Evolutionary conservation across 1,140 invertebrate species (phyloP).

Genomic region (Brachionus angularis): DNA sequence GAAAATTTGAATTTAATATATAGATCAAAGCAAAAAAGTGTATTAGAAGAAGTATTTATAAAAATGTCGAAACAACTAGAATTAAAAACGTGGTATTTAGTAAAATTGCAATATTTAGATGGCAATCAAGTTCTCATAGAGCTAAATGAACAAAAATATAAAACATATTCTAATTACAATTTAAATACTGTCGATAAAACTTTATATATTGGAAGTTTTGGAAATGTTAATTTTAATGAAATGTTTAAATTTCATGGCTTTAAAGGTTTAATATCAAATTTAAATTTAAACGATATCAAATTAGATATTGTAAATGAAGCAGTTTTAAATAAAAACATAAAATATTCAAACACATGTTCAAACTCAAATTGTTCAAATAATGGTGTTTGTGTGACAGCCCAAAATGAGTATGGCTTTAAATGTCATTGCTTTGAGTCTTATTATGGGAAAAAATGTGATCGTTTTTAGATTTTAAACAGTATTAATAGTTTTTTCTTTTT

Average conservation of each 20-base stretch:
- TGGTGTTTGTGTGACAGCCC: too few species aligned
- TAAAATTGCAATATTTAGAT: not conserved
- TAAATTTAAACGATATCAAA: not conserved
- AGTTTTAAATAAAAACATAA: too few species aligned
- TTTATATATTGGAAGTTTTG: not conserved
- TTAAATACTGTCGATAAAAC: not conserved
- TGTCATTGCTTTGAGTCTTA: too few species aligned
- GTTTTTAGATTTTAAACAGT: too few species aligned
- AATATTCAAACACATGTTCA: too few species aligned
- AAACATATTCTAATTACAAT: not conserved
- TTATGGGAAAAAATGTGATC: too few species aligned
- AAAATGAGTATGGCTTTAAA: too few species aligned
- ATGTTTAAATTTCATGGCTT: too few species aligned
- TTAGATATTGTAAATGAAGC: not conserved
- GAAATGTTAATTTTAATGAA: not conserved
- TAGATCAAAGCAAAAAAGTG: not conserved
- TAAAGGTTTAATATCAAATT: too few species aligned
- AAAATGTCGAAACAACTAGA: not conserved
- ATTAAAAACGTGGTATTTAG: not conserved
- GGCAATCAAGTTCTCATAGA: not conserved
- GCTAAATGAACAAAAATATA: conserved; percentile 13
- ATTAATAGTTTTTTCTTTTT: too few species aligned
- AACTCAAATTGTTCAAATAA: too few species aligned
- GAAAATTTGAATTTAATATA: not conserved
- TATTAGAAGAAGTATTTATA: not conserved